Evolutionary conservation across 2,888 invertebrate species (phyloP), one percentile per base, ranked within the genome.

Genomic region (Oscheius sp.): DNA sequence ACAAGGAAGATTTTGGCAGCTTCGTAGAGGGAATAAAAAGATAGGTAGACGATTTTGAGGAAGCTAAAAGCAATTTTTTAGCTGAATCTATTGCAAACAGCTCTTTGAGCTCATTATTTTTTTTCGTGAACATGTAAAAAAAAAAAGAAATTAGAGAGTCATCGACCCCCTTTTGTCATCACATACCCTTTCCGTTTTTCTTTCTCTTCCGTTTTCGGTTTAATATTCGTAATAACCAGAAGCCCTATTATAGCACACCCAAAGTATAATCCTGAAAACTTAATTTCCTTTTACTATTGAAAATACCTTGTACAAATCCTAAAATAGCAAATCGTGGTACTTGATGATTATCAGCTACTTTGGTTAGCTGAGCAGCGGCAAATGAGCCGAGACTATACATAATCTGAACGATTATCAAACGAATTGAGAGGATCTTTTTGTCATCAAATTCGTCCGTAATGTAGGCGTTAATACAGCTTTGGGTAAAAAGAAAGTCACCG

Each of bases 381-480:
- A 82, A 73, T 12, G 73, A 71, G n/a, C 82, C 82, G 12, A 80
- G 38, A 62, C 77, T 80, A 62, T 81, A 80, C 36, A 81, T 36
- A 30, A 81, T 77, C 9, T 79, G 82, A 12, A 80, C 77, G 9
- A 82, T 61, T 24, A 82, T 73, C 80, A 82, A 79, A 14, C 82
- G 70, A 67, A 80, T 70, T 1, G 81, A 81, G 2, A 81, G 51
- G 78, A 57, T 63, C n/a, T 74, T 75, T 65, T 82, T 82, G 62
- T 77, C 72, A 12, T 72, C 74, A 41, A 81, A 82, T 47, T 76
- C 70, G 57, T 82, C 82, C 2, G 81, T 75, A 17, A 82, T 70
- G 30, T 78, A 82, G 26, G 82, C 78, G 38, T 82, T 82, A 22
- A 82, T 80, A 56, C 77, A 76, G 38, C 76, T 78, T 76, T 80